A percentile compares a stretch with the other conserved stretches of the same genome.
Conservation (phyloP, 2,113 vertebrate species). For the Lagopus muta region DNA sequence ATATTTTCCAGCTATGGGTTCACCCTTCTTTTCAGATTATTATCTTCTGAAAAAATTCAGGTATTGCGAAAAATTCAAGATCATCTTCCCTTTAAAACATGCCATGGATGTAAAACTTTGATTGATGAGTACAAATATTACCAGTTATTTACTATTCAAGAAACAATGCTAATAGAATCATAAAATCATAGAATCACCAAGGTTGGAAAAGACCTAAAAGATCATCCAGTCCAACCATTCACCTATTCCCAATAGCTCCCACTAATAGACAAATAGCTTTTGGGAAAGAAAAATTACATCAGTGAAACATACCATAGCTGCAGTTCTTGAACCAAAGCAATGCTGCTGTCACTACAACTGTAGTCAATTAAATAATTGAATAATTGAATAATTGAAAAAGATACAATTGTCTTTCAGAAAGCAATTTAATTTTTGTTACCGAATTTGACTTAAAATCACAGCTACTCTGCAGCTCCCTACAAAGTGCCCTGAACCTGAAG, state of each 20-base stretch:
- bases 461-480: neutral
- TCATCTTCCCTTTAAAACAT: neutral
- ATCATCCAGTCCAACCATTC: too few relatives aligned
- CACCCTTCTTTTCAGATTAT: neutral
- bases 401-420: conserved; percentile 1
- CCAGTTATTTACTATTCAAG: neutral
- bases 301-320: neutral
- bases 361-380: too few relatives aligned
- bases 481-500: conserved; percentile 2
- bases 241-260: too few relatives aligned
- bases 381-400: neutral
- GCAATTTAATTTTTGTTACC: conserved; percentile 14
- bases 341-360: neutral
- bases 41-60: neutral
- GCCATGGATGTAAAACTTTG: neutral
- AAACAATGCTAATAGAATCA: neutral
- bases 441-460: conserved; percentile 35
- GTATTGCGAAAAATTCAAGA: neutral
- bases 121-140: neutral
- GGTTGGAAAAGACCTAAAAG: too few relatives aligned
- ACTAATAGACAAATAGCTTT: neutral
- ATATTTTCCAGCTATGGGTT: neutral
- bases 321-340: neutral
- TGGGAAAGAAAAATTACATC: neutral
- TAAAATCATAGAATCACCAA: too few relatives aligned